phyloP scores from a whole-genome alignment of 1,140 invertebrate species.

The Drosophila kepulauana region DNA sequence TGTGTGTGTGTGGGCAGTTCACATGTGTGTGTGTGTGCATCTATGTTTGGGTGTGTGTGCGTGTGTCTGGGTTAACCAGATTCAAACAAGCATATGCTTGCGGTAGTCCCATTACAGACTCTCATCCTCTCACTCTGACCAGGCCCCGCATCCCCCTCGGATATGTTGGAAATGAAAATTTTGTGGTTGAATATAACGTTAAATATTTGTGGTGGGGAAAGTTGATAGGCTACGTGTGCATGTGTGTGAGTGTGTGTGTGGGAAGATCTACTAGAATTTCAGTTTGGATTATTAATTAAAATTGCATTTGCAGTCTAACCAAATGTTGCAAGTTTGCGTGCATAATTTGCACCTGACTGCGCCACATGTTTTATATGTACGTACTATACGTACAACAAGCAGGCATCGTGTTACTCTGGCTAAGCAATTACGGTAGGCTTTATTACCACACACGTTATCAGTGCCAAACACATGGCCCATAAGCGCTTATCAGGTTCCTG shows the following conservation, averaged over 20 bases:
- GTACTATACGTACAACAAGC: neutral
- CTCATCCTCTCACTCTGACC: neutral
- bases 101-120: slow-evolving; percentile 16
- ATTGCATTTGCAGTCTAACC: slow-evolving; percentile 61
- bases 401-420: slow-evolving; percentile 1
- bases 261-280: slow-evolving; percentile 1
- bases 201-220: slow-evolving; percentile 21
- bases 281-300: slow-evolving; percentile 69
- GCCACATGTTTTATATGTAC: neutral
- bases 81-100: slow-evolving; percentile 52
- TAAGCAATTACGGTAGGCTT: slow-evolving; percentile 29
- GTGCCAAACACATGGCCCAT: slow-evolving; percentile 17
- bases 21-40: slow-evolving; percentile 19
- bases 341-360: slow-evolving; percentile 45
- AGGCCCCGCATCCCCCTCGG: slow-evolving; percentile 7
- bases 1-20: slow-evolving; percentile 14
- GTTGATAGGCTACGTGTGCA: neutral
- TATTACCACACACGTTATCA: slow-evolving; percentile 26
- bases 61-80: slow-evolving; percentile 51
- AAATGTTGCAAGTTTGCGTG: slow-evolving; percentile 36
- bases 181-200: slow-evolving; percentile 56
- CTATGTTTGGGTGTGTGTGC: slow-evolving; percentile 6
- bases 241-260: neutral
- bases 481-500: slow-evolving; percentile 22
- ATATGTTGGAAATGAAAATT: slow-evolving; percentile 76